Conservation (phyloP, 2,888 invertebrate genomes). For the Synergus japonicus region DNA sequence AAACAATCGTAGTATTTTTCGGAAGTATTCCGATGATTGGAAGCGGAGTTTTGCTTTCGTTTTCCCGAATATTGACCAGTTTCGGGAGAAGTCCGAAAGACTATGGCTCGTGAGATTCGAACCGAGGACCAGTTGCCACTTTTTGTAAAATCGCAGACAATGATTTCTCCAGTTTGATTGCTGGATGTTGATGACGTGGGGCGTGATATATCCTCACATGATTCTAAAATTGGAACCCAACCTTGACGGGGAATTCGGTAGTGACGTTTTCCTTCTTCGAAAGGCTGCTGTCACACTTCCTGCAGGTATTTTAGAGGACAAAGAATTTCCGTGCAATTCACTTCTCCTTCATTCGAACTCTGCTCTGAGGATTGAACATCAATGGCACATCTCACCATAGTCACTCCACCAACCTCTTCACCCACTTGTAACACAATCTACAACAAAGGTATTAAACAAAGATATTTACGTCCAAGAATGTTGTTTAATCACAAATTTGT, state of each 20-base stretch:
- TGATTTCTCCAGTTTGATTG: constrained; percentile 21
- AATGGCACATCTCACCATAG: constrained; percentile 94
- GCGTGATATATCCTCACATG: neutral
- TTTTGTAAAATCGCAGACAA: constrained; percentile 43
- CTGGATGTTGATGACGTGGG: constrained; percentile 10
- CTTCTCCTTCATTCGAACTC: constrained; percentile 71
- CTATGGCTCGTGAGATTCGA: constrained; percentile 30
- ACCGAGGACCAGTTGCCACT: constrained; percentile 35
- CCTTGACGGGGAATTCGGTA: constrained; percentile 57
- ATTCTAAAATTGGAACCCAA: constrained; percentile 37
- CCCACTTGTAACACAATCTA: constrained; percentile 96
- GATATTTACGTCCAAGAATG: neutral
- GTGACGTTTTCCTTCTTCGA: constrained; percentile 61
- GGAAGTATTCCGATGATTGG: constrained; percentile 61
- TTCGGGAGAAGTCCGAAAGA: constrained; percentile 5
- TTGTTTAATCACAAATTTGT: neutral
- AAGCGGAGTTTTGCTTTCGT: constrained; percentile 12
- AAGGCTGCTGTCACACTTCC: constrained; percentile 91
- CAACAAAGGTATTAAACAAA: constrained; percentile 50
- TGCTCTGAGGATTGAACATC: constrained; percentile 81
- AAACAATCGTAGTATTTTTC: constrained; percentile 75
- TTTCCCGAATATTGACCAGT: neutral
- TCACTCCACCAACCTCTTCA: constrained; percentile 95
- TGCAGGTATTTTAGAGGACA: constrained; percentile 96
- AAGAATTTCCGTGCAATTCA: constrained; percentile 83